Conservation (phyloP, 2,113 vertebrate genomes). For the Amblyornis subalaris region DNA sequence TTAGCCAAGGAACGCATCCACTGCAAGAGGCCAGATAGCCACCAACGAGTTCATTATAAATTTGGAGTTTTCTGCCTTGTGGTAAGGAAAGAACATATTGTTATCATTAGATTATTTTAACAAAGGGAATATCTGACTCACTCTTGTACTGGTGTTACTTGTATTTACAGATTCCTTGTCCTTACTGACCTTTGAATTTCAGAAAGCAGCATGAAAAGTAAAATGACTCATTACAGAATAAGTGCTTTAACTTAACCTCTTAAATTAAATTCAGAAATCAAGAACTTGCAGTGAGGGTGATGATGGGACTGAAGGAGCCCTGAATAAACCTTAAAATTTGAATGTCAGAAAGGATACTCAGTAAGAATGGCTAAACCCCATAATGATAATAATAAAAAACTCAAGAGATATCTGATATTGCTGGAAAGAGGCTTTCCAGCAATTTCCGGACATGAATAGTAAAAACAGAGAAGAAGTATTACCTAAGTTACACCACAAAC, state of each 20-base stretch:
- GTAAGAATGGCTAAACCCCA: neutral
- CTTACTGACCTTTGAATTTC: slow-evolving; percentile 6
- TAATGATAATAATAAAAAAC: neutral
- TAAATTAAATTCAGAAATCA: neutral
- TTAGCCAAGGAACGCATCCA: neutral
- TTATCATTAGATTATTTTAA: slow-evolving; percentile 6
- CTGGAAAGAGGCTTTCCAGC: neutral
- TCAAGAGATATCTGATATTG: neutral
- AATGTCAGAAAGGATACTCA: neutral
- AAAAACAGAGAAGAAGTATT: neutral
- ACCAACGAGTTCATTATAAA: neutral
- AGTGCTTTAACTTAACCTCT: neutral
- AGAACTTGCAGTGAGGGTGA: neutral
- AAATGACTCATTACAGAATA: neutral
- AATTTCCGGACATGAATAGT: neutral
- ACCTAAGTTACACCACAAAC: neutral
- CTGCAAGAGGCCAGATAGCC: neutral
- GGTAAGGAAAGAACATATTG: neutral
- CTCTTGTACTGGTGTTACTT: neutral
- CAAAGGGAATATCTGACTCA: slow-evolving; percentile 6
- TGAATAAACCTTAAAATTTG: neutral
- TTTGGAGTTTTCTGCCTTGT: neutral
- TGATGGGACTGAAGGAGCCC: neutral
- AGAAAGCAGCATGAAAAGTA: neutral
- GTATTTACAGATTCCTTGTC: neutral